Conservation (phyloP, 2,113 vertebrate species). For the Sander vitreus region DNA sequence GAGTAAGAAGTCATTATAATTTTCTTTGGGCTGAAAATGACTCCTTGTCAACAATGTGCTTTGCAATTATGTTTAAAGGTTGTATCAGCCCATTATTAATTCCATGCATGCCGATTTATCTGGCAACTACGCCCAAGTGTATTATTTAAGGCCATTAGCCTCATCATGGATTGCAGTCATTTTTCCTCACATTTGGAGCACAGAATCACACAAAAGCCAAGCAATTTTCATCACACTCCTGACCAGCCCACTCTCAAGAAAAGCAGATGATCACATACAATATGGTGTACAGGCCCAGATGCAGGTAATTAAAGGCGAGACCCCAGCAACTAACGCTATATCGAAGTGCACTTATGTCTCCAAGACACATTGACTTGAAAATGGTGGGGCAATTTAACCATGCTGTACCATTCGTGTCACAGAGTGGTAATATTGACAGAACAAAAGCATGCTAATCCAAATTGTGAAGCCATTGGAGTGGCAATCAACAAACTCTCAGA, state of each 20-base stretch:
- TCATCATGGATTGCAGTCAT: constrained; percentile 69
- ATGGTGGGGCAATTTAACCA: constrained; percentile 60
- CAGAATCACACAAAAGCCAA: constrained; percentile 67
- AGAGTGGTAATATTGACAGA: constrained; percentile 61
- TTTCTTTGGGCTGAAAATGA: constrained; percentile 56
- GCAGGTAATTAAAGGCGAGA: constrained; percentile 74
- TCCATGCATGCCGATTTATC: constrained; percentile 66
- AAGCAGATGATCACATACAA: constrained; percentile 65
- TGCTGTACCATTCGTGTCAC: constrained; percentile 33
- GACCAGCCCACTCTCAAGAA: constrained; percentile 64
- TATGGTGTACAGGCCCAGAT: constrained; percentile 54
- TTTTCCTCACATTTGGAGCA: constrained; percentile 57
- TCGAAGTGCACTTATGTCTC: constrained; percentile 77
- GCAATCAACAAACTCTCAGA: constrained; percentile 43
- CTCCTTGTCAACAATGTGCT: constrained; percentile 62
- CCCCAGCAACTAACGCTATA: constrained; percentile 40
- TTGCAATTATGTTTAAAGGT: constrained; percentile 72
- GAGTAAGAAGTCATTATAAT: constrained; percentile 62
- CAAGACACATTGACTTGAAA: constrained; percentile 69
- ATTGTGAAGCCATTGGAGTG: constrained; percentile 51
- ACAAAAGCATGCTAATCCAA: constrained; percentile 59
- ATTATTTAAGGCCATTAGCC: constrained; percentile 75
- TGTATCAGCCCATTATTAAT: constrained; percentile 74
- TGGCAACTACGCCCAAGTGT: constrained; percentile 54
- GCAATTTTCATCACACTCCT: constrained; percentile 63